Evolutionary conservation across 2,113 vertebrate genomes (phyloP), one percentile per base, ranked within the genome.

Genomic region (Thomomys bottae): DNA sequence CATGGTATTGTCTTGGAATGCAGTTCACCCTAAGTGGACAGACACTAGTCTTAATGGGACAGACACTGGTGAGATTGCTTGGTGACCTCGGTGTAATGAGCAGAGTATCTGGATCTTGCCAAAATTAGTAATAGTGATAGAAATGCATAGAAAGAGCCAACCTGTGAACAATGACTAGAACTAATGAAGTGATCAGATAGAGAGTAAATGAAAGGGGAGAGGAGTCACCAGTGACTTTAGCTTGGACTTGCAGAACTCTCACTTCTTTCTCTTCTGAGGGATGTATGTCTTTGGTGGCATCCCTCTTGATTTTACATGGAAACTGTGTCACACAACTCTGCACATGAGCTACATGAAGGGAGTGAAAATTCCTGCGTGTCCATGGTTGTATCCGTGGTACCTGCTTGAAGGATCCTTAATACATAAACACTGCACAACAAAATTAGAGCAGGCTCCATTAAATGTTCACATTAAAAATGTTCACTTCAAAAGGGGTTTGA

Each of bases 261-360:
- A 34, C 21, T 34, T 49, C 30, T 77, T 8, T 28, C 3, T 24
- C 64, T 81, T 67, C 28, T 49, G 8, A 63, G 9, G 59, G 66
- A 6, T 9, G 70, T 70, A 49, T 54, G 28, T 61, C 79, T 87
- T 76, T 40, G 34, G 15, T 45, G 71, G 34, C 40, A 64, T 61
- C 23, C 30, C 4, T 17, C n/a, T 75, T 88, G 84, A 10, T 92
- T n/a, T 79, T 42, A 64, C 86, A 83, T 73, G 17, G 72, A 54
- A 38, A 61, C 36, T 40, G 66, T 89, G 17, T 82, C 63, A 6
- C 11, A 18, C 8, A 3, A 71, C 3, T 34, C 9, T 84, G 67
- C 66, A n/a, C 57, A 20, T 23, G n/a, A 90, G 15, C 10, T 5
- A 54, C 64, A 8, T 9, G 30, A 75, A 80, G 30, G 42, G 36